Evolutionary conservation across 2,888 invertebrate species (phyloP), one percentile per base, ranked within the genome.

Genomic region (Bhutanitis thaidina): DNA sequence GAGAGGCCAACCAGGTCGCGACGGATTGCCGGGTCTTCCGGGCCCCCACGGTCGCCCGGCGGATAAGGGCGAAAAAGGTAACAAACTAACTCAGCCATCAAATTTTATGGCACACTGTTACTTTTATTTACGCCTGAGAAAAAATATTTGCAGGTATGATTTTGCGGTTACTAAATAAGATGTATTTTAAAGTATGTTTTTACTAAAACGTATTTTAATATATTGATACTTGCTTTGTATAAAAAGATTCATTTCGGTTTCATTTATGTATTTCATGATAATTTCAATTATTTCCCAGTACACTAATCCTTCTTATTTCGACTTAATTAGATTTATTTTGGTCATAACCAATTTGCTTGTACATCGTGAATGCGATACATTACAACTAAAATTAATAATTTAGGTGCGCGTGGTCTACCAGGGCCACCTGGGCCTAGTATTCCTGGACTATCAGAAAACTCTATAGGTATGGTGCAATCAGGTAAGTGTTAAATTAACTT

Each of bases 1-100:
- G 64, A 89, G 92, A 25, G 93, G 93, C 1, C 88, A 81, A 49
- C 76, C 91, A n/a, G 95, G 95, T 34, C 90, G 93, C 55, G 93
- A 93, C 49, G 95, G 95, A 3, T 80, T 92, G 36, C 93, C 94
- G 27, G 92, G 93, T 54, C 65, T 91, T 60, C 80, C 91, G 55
- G 77, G 91, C 74, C 65, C 90, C 57, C 79, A 91, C 81, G 76
- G 92, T 66, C 76, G 88, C 59, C 92, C 93, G 46, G 94, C 94
- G 8, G 93, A 93, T 69, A 95, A 94, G 78, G 95, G 95, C 52
- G 94, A 93, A 66, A 94, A 94, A 81, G 93, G 93, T 74, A 92
- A 90, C 70, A 65, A 77, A 79, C 71, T 75, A 76, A 83, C 80
- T 86, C 76, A 76, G 78, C 85, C 86, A 85, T 87, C 79, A 88